Evolutionary conservation across 2,797 vertebrate species (phyloP).

Genomic region (Ispidina lecontei): DNA sequence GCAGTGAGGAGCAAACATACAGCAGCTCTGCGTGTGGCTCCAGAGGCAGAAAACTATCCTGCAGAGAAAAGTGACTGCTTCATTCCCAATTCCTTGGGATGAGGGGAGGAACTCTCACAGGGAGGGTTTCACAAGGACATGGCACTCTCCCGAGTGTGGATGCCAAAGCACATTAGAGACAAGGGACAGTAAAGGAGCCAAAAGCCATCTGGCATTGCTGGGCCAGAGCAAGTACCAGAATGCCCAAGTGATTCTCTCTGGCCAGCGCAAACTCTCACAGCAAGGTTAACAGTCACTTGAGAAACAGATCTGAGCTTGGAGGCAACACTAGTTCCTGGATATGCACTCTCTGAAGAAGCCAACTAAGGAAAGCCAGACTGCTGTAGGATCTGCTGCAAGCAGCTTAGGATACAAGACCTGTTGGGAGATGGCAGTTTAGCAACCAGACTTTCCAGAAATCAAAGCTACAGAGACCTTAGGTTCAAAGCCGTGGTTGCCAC

Average conservation of each 20-base stretch:
- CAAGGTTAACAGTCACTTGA: background rate
- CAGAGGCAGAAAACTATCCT: too few species aligned
- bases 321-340: background rate
- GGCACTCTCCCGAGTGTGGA: too few species aligned
- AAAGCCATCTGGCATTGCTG: too few species aligned
- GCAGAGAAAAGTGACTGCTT: too few species aligned
- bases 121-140: too few species aligned
- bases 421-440: background rate
- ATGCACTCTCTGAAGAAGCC: background rate
- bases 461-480: background rate
- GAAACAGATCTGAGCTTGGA: background rate
- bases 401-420: background rate
- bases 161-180: too few species aligned
- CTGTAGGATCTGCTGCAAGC: background rate
- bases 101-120: too few species aligned
- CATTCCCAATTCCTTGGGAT: too few species aligned
- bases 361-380: background rate
- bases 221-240: too few species aligned
- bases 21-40: fast-evolving
- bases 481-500: background rate
- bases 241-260: too few species aligned
- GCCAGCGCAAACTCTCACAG: too few species aligned
- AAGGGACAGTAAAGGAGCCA: too few species aligned
- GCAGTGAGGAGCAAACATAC: fast-evolving
- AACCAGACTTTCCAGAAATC: background rate